Conservation (phyloP, 2,113 vertebrate species). For the Etheostoma spectabile region DNA sequence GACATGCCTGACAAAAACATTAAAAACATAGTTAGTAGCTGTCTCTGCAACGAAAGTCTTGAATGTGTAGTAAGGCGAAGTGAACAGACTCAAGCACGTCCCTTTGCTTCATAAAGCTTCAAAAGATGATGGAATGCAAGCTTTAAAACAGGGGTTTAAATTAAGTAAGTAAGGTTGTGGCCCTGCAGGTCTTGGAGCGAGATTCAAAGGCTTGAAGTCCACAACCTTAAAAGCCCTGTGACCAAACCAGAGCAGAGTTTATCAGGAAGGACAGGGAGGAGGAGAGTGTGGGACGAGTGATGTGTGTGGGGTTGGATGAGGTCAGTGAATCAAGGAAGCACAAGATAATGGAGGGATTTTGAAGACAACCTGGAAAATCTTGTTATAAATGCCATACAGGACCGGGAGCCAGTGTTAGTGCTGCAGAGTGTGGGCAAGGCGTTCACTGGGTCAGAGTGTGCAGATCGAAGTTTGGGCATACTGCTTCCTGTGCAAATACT, state of each 20-base stretch:
- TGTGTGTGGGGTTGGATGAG: slow-evolving; percentile 18
- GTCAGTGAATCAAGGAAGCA: slow-evolving; percentile 19
- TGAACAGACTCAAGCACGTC: background rate
- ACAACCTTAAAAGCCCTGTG: background rate
- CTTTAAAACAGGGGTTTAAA: background rate
- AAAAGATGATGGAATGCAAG: background rate
- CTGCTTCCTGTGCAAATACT: background rate
- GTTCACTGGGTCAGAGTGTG: background rate
- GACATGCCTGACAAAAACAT: no score
- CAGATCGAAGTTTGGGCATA: background rate
- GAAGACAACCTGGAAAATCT: slow-evolving; percentile 4
- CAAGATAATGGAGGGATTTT: background rate
- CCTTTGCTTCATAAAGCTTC: background rate
- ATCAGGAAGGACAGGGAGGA: background rate
- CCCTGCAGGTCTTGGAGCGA: no score
- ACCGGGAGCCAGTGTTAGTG: background rate
- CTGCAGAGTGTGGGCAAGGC: background rate
- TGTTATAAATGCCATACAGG: background rate
- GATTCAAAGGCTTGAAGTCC: background rate
- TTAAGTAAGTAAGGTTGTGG: background rate
- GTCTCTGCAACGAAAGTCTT: background rate
- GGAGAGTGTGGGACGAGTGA: background rate
- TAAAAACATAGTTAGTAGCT: background rate
- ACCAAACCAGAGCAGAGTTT: slow-evolving; percentile 14
- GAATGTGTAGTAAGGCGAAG: background rate